A percentile compares a stretch with the other conserved stretches of the same genome.
Evolutionary conservation across 2,888 invertebrate genomes (phyloP).

Genomic region (Erebia ligea): DNA sequence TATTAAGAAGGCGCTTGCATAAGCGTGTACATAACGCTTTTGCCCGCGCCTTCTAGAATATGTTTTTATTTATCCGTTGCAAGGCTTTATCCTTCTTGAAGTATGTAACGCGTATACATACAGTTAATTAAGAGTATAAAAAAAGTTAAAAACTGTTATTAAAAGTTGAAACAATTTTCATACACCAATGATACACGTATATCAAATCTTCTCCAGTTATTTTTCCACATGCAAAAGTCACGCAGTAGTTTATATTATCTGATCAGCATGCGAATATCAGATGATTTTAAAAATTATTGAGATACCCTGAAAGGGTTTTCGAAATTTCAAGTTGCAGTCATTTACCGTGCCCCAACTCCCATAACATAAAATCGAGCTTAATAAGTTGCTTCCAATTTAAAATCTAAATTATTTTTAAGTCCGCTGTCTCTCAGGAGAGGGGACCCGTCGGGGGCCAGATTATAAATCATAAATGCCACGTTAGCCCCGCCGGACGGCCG

Average conservation of each 20-base stretch:
- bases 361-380: constrained; percentile 67
- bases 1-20: neutral
- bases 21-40: neutral
- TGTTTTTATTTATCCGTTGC: no score
- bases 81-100: no score
- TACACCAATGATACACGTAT: neutral
- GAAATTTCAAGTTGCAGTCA: constrained; percentile 39
- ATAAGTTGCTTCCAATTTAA: constrained; percentile 78
- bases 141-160: no score
- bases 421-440: constrained; percentile 71
- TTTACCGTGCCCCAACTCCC: constrained; percentile 51
- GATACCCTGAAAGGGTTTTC: constrained; percentile 9
- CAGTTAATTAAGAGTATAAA: no score
- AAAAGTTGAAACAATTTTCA: neutral
- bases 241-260: neutral
- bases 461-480: constrained; percentile 81
- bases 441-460: constrained; percentile 73
- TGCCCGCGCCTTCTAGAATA: no score
- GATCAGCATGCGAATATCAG: constrained; percentile 2
- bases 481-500: constrained; percentile 62
- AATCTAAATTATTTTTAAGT: constrained; percentile 74
- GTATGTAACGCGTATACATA: no score
- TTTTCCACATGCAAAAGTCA: neutral
- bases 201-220: no score
- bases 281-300: constrained; percentile 1